Conservation (phyloP, 2,888 invertebrate genomes). For the Lepas anatifera region DNA sequence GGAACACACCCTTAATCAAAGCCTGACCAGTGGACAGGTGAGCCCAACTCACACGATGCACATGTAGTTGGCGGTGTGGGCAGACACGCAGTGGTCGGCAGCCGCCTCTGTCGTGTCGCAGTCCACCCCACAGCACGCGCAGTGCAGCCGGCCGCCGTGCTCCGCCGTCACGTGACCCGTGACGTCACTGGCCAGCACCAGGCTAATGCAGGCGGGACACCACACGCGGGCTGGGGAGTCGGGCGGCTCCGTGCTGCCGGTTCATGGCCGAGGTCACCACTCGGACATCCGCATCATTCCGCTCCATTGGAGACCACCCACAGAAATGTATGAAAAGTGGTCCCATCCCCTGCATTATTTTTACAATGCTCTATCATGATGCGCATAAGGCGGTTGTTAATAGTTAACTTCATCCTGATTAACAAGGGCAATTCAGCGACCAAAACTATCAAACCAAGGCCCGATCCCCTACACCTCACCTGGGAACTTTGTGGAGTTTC, state of each 20-base stretch:
- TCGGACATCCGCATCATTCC: no score
- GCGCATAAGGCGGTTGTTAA: no score
- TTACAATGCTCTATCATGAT: no score
- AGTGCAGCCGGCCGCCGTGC: neutral
- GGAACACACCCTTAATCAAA: no score
- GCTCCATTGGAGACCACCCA: no score
- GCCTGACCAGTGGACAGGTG: no score
- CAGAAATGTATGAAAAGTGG: no score
- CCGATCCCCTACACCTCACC: neutral
- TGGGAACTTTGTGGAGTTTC: neutral
- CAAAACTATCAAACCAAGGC: no score
- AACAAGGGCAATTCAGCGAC: no score
- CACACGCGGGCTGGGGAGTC: neutral
- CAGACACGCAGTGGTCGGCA: neutral
- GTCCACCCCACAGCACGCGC: neutral
- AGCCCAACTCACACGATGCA: neutral
- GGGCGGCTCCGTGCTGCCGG: neutral
- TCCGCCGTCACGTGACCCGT: neutral
- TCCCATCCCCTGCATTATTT: no score
- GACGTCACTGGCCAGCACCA: neutral
- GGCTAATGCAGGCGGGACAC: neutral
- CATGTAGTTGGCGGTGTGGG: conserved; percentile 1
- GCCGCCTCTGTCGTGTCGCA: neutral
- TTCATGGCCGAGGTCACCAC: neutral
- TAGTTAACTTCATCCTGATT: no score